Evolutionary conservation across 2,888 invertebrate genomes (phyloP), one percentile per base, ranked within the genome.

Genomic region (Tiphia femorata): DNA sequence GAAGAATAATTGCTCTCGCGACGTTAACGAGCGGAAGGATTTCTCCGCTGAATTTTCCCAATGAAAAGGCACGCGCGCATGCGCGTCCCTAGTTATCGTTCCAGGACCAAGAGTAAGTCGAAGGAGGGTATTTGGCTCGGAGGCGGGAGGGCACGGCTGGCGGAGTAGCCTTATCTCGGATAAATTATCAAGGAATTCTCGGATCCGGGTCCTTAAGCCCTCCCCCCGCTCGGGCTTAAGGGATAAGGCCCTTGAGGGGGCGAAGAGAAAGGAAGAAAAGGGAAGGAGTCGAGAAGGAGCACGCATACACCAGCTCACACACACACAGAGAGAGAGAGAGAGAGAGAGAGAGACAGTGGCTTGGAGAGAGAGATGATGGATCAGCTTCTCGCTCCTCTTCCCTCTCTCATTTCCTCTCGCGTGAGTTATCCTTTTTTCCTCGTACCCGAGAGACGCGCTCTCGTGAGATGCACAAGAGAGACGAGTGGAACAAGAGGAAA

Each of bases 141-240:
- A 25, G 25, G 25, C 8, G 8, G 25, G 25, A 25, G 8, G 25
- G 25, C 5, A 25, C 4, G 33, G 19, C n/a, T 20, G 47, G 14
- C 27, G 20, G 41, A 25, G n/a, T n/a, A n/a, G 50, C 49, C 56
- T 54, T 62, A 62, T 62, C 61, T 55, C 50, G 59, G 60, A 60
- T 59, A 57, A 65, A 57, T 65, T 65, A 64, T 64, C 64, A 53
- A 59, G 43, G 55, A 55, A 60, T 62, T 62, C 62, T 60, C 42
- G 60, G 52, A 58, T 61, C 58, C 61, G 53, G 61, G 33, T 61
- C 49, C 53, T 53, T 50, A 56, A 56, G 50, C 48, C 43, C 3
- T 19, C 30, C 8, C 7, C 16, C 10, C 19, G 27, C 7, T n/a
- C 7, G 43, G 29, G 29, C 12, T 33, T 5, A 38, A 17, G 38